Evolutionary conservation across 2,888 invertebrate species (phyloP), one percentile per base, ranked within the genome.

Genomic region (Alloplasta piceator): DNA sequence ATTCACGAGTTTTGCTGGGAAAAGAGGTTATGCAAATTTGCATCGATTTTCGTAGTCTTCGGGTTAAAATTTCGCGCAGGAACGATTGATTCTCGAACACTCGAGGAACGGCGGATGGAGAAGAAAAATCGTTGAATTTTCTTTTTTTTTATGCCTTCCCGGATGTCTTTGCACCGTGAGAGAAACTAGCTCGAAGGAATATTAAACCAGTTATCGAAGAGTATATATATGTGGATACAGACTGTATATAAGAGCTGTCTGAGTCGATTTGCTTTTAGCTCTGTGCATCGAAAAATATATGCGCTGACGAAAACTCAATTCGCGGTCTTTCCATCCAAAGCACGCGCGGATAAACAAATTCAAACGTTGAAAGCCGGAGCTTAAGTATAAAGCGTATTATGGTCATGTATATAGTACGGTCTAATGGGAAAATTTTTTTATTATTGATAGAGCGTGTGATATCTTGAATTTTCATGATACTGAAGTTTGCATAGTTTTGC

Each of bases 161-260:
- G 60, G 10, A 55, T 12, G 26, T 61, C 26, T 26, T 7, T 41
- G 36, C 50, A 26, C 26, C 26, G 41, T 41, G 46, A n/a, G 56
- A 43, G 43, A 63, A 66, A 63, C 41, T 9, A 64, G 38, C 41
- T 50, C 61, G 78, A 67, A 72, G 68, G 48, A 80, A 77, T 83
- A 83, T 83, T 84, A 82, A 84, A 80, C 83, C 83, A 84, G 82
- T 84, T 84, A 84, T 83, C 78, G 70, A 70, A 80, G 76, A 77
- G 73, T 70, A 7, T 38, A 38, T 48, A 58, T 70, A 58, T 70
- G 48, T 9, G n/a, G 14, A 14, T 39, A 60, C 60, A 10, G 56
- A 71, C 48, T 50, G 48, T 46, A 60, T 50, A 84, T 83, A 80
- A 84, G 76, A 67, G 76, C 82, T 75, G 55, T 55, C 46, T 55